These are phyloP conservation scores for Hylyphantes graminicola DNA, from an alignment of 1,140 invertebrate species.

Conservation along the genomic window DNA sequence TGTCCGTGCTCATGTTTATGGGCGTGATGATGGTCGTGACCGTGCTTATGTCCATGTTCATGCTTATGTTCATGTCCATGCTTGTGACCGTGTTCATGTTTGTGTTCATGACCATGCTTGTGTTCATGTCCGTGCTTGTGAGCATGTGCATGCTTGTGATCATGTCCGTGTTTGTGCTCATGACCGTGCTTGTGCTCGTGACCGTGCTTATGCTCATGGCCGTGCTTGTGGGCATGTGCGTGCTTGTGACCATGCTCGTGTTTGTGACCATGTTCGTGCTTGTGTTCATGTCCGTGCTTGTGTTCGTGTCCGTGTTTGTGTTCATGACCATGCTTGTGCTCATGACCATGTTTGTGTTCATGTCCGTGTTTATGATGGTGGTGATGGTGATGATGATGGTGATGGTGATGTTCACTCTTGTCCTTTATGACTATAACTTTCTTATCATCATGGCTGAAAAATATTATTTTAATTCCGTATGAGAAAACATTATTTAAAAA, in stretches of 20 bases:
- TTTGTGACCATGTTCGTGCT: constrained; percentile 37
- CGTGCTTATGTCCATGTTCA: constrained; percentile 35
- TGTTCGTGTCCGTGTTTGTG: constrained; percentile 45
- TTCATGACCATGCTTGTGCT: constrained; percentile 44
- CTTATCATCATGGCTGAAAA: constrained; percentile 32
- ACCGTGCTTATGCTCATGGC: constrained; percentile 49
- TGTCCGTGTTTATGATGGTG: constrained; percentile 48
- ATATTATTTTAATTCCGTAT: neutral
- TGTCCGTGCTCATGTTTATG: constrained; percentile 44
- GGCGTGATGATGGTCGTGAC: constrained; percentile 39
- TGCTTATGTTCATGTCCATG: constrained; percentile 44
- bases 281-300: constrained; percentile 41
- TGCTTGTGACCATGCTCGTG: constrained; percentile 52
- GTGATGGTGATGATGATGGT: constrained; percentile 51
- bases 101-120: constrained; percentile 35
- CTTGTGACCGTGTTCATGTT: constrained; percentile 37
- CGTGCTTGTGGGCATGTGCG: constrained; percentile 27
- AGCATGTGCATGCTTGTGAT: constrained; percentile 37
- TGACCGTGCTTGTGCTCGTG: constrained; percentile 47
- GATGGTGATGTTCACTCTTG: constrained; percentile 53
- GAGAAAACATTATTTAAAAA: neutral
- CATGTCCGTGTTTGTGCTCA: constrained; percentile 47
- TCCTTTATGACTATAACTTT: constrained; percentile 52
- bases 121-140: constrained; percentile 52
- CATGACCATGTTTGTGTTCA: constrained; percentile 38